Evolutionary conservation across 2,797 vertebrate genomes (phyloP).

Genomic region (Sebastes nivosus): DNA sequence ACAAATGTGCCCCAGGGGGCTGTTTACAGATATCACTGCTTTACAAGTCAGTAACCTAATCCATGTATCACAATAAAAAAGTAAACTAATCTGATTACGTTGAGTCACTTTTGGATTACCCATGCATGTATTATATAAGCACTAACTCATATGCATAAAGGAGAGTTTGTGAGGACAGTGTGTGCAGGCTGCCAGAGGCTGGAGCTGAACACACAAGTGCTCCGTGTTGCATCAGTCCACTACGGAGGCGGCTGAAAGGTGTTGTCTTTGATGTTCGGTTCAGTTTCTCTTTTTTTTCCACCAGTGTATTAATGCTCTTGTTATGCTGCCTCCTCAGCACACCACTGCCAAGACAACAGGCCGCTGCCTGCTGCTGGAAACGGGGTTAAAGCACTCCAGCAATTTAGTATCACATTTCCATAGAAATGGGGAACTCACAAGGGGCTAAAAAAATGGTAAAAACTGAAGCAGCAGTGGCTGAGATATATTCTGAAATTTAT

Average conservation of each 20-base stretch:
- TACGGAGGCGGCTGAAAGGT: constrained; percentile 54
- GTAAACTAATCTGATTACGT: background rate
- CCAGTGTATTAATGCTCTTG: constrained; percentile 24
- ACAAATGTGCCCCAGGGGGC: too few relatives aligned
- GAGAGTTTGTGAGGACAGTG: background rate
- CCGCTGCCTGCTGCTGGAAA: background rate
- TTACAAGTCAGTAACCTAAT: background rate
- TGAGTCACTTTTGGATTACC: background rate
- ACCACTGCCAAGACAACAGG: background rate
- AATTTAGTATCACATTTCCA: background rate
- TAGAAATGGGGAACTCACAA: background rate
- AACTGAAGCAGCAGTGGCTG: background rate
- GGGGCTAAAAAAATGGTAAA: too few relatives aligned
- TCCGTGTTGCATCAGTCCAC: constrained; percentile 50
- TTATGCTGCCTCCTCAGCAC: constrained; percentile 33
- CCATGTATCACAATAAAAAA: background rate
- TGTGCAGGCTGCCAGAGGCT: background rate
- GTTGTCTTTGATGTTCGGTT: constrained; percentile 65
- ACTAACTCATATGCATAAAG: constrained; percentile 13
- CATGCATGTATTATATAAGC: background rate
- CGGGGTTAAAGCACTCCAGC: background rate
- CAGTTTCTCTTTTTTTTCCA: constrained; percentile 1
- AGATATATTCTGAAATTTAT: background rate
- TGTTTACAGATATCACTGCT: too few relatives aligned
- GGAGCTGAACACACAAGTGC: constrained; percentile 48